Evolutionary conservation across 2,797 vertebrate species (phyloP).

Genomic region (Bufotes viridis): DNA sequence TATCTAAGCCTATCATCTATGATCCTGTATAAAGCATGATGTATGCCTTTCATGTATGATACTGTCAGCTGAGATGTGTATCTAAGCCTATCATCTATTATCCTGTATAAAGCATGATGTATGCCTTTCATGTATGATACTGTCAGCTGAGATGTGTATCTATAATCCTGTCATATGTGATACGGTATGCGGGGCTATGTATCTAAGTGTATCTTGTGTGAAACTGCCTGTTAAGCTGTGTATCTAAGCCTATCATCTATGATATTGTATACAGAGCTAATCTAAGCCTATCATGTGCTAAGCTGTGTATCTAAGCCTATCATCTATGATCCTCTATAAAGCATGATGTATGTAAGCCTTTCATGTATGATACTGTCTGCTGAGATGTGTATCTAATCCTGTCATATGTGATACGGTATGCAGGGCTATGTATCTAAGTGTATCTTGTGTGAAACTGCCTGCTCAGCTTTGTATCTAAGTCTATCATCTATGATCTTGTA

Average conservation of each 20-base stretch:
- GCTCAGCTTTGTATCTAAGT: not conserved
- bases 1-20: no score
- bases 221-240: not conserved
- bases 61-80: not conserved
- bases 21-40: no score
- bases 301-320: not conserved
- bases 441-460: not conserved
- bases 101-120: no score
- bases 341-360: no score
- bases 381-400: no score
- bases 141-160: no score
- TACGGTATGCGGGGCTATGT: not conserved
- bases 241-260: not conserved
- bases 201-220: not conserved
- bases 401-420: no score
- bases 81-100: not conserved
- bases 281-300: not conserved
- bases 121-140: no score
- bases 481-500: not conserved
- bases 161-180: no score
- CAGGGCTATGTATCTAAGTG: not conserved
- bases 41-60: not conserved
- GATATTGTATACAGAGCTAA: not conserved
- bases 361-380: no score
- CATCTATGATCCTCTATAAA: no score